Percentiles rank a stretch among this genome's conserved stretches.
phyloP scores from a whole-genome alignment of 2,888 invertebrate genomes.

The Thera britannica region DNA sequence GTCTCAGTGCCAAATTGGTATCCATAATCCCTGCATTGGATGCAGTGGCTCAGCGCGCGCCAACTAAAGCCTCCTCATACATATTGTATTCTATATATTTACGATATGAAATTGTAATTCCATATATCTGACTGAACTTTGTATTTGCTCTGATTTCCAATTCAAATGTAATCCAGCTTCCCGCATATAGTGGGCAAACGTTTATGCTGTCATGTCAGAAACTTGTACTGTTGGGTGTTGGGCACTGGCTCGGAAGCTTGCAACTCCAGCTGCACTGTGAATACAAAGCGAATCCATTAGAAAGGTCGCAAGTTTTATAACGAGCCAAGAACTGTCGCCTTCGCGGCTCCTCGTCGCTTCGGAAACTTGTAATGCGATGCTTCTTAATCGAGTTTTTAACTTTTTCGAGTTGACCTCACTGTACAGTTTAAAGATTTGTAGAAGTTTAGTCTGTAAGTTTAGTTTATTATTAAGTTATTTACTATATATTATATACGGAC shows the following conservation, averaged over 20 bases:
- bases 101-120: slow-evolving; percentile 11
- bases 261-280: not conserved
- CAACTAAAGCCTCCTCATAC: slow-evolving; percentile 1
- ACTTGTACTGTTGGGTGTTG: slow-evolving; percentile 6
- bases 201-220: slow-evolving; percentile 17
- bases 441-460: slow-evolving; percentile 7
- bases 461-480: slow-evolving; percentile 1
- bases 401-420: slow-evolving; percentile 29
- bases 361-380: slow-evolving; percentile 27
- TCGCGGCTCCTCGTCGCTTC: slow-evolving; percentile 18
- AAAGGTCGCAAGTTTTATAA: slow-evolving; percentile 31
- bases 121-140: slow-evolving; percentile 1
- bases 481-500: too few relatives aligned
- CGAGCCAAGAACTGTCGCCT: slow-evolving; percentile 11
- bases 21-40: slow-evolving; percentile 4
- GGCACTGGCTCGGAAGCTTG: not conserved
- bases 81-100: slow-evolving; percentile 10
- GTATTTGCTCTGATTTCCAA: slow-evolving; percentile 17
- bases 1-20: slow-evolving; percentile 14
- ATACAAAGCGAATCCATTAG: slow-evolving; percentile 17
- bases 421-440: slow-evolving; percentile 9
- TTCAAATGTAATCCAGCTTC: slow-evolving; percentile 18
- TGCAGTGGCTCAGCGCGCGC: slow-evolving; percentile 17
- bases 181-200: slow-evolving; percentile 5
- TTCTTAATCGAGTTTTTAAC: slow-evolving; percentile 23